phyloP scores from a whole-genome alignment of 2,888 invertebrate species.

The Apotomis capreana region DNA sequence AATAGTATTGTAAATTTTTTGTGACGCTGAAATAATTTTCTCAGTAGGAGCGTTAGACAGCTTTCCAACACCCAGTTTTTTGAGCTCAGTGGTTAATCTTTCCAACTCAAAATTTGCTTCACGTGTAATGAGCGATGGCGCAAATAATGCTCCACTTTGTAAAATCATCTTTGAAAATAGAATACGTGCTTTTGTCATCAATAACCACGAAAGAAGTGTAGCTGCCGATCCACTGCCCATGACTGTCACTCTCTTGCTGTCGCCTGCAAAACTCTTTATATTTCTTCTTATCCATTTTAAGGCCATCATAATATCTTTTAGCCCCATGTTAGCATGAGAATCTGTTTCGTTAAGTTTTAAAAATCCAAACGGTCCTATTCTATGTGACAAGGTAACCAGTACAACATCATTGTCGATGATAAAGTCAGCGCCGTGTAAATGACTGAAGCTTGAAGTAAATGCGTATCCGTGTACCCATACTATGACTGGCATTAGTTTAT shows the following conservation, averaged over 20 bases:
- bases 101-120: slow-evolving; percentile 57
- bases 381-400: slow-evolving; percentile 67
- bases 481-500: slow-evolving; percentile 60
- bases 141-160: slow-evolving; percentile 73
- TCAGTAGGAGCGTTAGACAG: slow-evolving; percentile 56
- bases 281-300: slow-evolving; percentile 75
- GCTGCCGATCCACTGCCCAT: slow-evolving; percentile 75
- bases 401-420: slow-evolving; percentile 71
- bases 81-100: slow-evolving; percentile 58
- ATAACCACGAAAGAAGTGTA: slow-evolving; percentile 65
- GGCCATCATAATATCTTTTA: slow-evolving; percentile 74
- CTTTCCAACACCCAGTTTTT: slow-evolving; percentile 50
- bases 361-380: slow-evolving; percentile 76
- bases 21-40: slow-evolving; percentile 60
- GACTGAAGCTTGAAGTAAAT: slow-evolving; percentile 73
- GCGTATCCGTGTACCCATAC: slow-evolving; percentile 78
- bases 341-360: slow-evolving; percentile 66
- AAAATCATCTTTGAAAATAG: slow-evolving; percentile 73
- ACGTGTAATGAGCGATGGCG: slow-evolving; percentile 68
- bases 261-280: slow-evolving; percentile 67
- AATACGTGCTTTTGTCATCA: slow-evolving; percentile 64
- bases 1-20: slow-evolving; percentile 64
- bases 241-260: slow-evolving; percentile 66
- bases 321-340: slow-evolving; percentile 71
- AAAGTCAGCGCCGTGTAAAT: slow-evolving; percentile 74